Evolutionary conservation across 37 sponge, comb jelly and placozoan genomes (phyloP), one percentile per base, ranked within the genome.

Genomic region (Petrosia ficiformis): DNA sequence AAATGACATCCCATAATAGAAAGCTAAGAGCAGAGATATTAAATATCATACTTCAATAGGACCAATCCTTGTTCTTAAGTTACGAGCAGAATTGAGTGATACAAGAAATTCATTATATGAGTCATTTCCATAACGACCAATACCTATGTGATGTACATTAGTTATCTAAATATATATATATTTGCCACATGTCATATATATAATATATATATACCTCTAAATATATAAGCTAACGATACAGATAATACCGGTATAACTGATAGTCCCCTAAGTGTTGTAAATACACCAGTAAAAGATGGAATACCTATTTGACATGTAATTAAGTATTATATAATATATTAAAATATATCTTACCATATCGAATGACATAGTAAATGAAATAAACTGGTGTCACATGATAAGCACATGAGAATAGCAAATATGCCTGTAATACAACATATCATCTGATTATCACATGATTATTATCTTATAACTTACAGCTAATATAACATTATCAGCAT

Each of bases 401-500:
- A 25, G 81, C 76, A n/a, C 84, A 22, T n/a, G 81, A 81, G 39
- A 67, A 90, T 5, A 84, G 25, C 29, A 90, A 21, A 56, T 76
- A 64, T 11, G 72, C 90, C 90, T 90, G 30, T 25, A 72, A 11
- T 44, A 59, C 39, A 42, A 72, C 25, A 11, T 11, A 72, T 40
- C 32, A 28, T 21, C 43, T 26, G 28, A 41, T 43, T 54, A 28
- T 38, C 19, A 30, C 1, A 8, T 11, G 1, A 29, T 34, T 35
- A 40, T 36, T 39, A 10, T 21, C 37, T 29, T 26, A 16, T 8
- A 0, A 58, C 72, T 84, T 71, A 90, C 90, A 40, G 86, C 81
- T 29, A 76, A 5, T 16, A 90, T 48, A 19, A 84, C 90, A 70
- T 80, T 81, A 29, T 84, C 82, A 61, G 90, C 81, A 71, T 90